These are phyloP conservation scores for Baccha elongata DNA, from an alignment of 2,888 invertebrate species.

Conservation along the genomic window DNA sequence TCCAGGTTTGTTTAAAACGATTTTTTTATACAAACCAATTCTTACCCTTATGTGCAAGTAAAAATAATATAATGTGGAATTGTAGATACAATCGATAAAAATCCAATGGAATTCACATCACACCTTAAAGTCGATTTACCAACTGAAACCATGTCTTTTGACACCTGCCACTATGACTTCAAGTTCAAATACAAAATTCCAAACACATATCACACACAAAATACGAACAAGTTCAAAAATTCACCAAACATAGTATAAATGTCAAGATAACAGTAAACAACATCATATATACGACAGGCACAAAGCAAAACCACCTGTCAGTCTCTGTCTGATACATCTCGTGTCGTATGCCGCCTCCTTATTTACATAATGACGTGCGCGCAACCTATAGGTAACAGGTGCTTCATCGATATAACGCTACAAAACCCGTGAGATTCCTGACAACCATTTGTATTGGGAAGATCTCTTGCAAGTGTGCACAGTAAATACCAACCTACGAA, in stretches of 20 bases:
- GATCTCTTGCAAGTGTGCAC: not conserved
- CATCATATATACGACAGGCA: not conserved
- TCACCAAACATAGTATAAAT: conserved; percentile 38
- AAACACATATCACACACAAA: conserved; percentile 47
- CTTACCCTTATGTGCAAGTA: no score
- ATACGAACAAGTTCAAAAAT: conserved; percentile 12
- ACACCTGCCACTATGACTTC: conserved; percentile 33
- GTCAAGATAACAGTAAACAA: conserved; percentile 23
- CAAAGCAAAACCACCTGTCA: conserved; percentile 67
- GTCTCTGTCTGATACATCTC: conserved; percentile 52
- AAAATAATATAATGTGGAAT: no score
- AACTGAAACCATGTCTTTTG: conserved; percentile 39
- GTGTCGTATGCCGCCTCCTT: conserved; percentile 24
- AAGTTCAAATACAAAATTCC: conserved; percentile 58
- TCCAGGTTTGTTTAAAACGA: no score
- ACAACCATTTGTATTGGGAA: conserved; percentile 25
- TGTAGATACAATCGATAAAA: no score
- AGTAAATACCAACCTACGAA: not conserved
- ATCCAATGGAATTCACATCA: conserved; percentile 43
- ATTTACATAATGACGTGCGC: conserved; percentile 48
- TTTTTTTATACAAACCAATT: no score
- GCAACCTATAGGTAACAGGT: conserved; percentile 69
- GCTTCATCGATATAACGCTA: conserved; percentile 38
- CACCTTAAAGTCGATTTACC: conserved; percentile 28
- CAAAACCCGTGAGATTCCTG: not conserved